Evolutionary conservation across 2,113 vertebrate species (phyloP).

Genomic region (Gasterosteus nipponicus): DNA sequence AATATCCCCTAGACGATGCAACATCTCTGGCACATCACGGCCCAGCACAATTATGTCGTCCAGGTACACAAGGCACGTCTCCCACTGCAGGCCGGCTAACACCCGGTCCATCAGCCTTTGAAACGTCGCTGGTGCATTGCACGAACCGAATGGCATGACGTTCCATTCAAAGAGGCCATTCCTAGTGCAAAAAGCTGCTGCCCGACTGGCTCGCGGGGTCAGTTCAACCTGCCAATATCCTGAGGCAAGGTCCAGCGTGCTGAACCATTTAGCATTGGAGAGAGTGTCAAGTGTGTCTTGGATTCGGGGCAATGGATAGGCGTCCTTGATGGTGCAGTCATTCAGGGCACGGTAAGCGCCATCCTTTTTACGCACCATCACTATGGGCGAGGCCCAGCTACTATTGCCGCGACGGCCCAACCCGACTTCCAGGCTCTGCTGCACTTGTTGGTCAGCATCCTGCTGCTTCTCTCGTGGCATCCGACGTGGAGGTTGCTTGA

Average conservation of each 20-base stretch:
- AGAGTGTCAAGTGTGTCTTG: conserved; percentile 44
- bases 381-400: conserved; percentile 43
- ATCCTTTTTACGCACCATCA: conserved; percentile 55
- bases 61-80: no score
- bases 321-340: conserved; percentile 30
- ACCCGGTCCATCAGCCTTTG: no score
- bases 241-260: conserved; percentile 18
- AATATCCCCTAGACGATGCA: no score
- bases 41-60: no score
- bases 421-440: conserved; percentile 8
- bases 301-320: conserved; percentile 32
- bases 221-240: conserved; percentile 47
- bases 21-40: no score
- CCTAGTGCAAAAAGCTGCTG: no score
- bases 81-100: no score
- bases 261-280: conserved; percentile 45
- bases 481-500: conserved; percentile 34
- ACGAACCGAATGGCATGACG: no score
- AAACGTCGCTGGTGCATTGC: no score
- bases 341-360: conserved; percentile 35
- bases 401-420: conserved; percentile 25
- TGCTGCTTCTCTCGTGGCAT: conserved; percentile 40
- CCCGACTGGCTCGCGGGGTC: neutral
- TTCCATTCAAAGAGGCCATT: no score
- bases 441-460: conserved; percentile 20